Base-by-base conservation (phyloP, 2,797 vertebrate genomes). In the Microhierax caerulescens region DNA sequence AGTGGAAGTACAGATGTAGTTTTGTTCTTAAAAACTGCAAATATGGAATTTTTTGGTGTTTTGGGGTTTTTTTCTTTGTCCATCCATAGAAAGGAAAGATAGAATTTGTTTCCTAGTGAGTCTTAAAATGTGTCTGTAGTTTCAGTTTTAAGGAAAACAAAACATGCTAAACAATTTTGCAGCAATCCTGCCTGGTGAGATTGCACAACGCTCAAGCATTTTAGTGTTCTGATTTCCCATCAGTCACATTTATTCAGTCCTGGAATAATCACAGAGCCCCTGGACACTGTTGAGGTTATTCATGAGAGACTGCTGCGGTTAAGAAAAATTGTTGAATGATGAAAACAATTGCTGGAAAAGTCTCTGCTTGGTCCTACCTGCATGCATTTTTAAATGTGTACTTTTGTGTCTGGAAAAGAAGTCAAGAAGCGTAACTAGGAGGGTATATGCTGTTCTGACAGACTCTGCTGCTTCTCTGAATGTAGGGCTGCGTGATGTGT, bases 151-250 rank as follows among this genome's bases (percentile, higher is more conserved):
- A 86, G 34, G 68, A 87, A 48, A 91, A 56, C 63, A 79, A 87
- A 92, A 95, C 39, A 82, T 41, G 28, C 61, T 73, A 75, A 78
- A 90, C 36, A 68, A 89, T 87, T 95, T 95, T 80, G 82, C 63
- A 85, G 60, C 74, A 89, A 47, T 85, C 84, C 37, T 94, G 23
- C 64, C 77, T 57, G 56, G 69, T 73, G 30, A 90, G 36, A 94
- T 65, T 95, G 54, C 43, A 84, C 20, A 93, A 51, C 1, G 2
- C 50, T 72, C 30, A 57, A 91, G 60, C 56, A 39, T 74, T 96
- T 78, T 50, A 88, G 41, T 90, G 59, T 74, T 90, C 85, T 95
- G 80, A 88, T 96, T 95, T 93, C 74, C 76, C 81, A 63, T 77
- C 65, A 93, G 74, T 90, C 85, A 86, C 77, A 74, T 94, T 89